Conservation (phyloP, 2,888 invertebrate species). For the Epirrhoe tristata region DNA sequence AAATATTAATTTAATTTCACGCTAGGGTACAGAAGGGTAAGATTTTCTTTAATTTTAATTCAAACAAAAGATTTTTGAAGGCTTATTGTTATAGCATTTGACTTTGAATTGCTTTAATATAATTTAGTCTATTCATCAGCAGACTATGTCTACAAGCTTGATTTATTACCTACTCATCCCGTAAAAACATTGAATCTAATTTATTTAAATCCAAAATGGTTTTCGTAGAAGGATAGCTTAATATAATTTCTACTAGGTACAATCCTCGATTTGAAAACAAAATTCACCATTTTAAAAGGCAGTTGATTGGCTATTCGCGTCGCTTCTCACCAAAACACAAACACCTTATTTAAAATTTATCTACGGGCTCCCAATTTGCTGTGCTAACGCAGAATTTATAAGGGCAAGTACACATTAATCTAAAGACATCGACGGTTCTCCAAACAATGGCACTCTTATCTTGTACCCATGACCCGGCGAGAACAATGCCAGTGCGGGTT, state of each 20-base stretch:
- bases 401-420: slow-evolving; percentile 46
- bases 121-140: background rate
- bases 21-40: slow-evolving; percentile 10
- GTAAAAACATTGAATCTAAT: too few relatives aligned
- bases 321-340: slow-evolving; percentile 12
- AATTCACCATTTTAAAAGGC: too few relatives aligned
- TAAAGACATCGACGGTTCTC: slow-evolving; percentile 44
- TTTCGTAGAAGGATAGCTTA: too few relatives aligned
- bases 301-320: background rate
- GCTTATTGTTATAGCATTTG: slow-evolving; percentile 14
- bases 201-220: too few relatives aligned
- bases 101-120: background rate
- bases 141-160: background rate
- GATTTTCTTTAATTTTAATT: slow-evolving; percentile 16
- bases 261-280: too few relatives aligned
- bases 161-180: background rate
- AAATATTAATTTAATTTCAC: slow-evolving; percentile 23
- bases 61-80: slow-evolving; percentile 14
- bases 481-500: slow-evolving; percentile 38
- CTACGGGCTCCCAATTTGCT: slow-evolving; percentile 40
- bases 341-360: slow-evolving; percentile 36
- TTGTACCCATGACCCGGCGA: slow-evolving; percentile 41
- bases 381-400: slow-evolving; percentile 40
- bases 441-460: slow-evolving; percentile 45
- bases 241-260: too few relatives aligned